Conservation (phyloP, 2,888 invertebrate species). For the Vannuccia rotundouncinata region DNA sequence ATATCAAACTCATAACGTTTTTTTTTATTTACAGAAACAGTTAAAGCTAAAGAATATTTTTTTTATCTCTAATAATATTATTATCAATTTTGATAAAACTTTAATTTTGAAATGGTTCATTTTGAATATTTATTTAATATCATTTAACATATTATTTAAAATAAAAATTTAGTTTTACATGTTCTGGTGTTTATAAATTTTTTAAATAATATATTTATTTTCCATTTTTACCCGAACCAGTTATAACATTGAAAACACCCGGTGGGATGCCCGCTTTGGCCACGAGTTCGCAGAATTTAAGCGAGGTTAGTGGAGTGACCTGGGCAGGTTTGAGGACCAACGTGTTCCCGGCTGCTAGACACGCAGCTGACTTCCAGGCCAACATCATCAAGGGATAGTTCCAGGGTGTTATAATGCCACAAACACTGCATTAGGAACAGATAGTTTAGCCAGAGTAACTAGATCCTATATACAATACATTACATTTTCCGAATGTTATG, state of each 20-base stretch:
- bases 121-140: not conserved
- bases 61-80: too few relatives aligned
- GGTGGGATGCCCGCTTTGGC: constrained; percentile 84
- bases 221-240: constrained; percentile 65
- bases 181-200: not conserved
- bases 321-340: constrained; percentile 60
- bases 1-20: too few relatives aligned
- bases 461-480: too few relatives aligned
- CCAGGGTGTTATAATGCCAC: constrained; percentile 88
- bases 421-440: too few relatives aligned
- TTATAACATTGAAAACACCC: constrained; percentile 85
- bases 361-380: constrained; percentile 96
- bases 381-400: constrained; percentile 98
- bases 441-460: too few relatives aligned
- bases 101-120: too few relatives aligned
- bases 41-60: too few relatives aligned
- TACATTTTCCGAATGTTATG: too few relatives aligned
- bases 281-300: constrained; percentile 86
- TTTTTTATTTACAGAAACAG: too few relatives aligned
- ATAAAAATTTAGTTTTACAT: too few relatives aligned
- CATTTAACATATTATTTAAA: not conserved
- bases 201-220: not conserved
- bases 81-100: too few relatives aligned
- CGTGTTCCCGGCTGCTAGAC: constrained; percentile 89
- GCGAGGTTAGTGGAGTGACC: constrained; percentile 80